Base-by-base conservation (phyloP, 2,797 vertebrate genomes). In the Lateolabrax maculatus region DNA sequence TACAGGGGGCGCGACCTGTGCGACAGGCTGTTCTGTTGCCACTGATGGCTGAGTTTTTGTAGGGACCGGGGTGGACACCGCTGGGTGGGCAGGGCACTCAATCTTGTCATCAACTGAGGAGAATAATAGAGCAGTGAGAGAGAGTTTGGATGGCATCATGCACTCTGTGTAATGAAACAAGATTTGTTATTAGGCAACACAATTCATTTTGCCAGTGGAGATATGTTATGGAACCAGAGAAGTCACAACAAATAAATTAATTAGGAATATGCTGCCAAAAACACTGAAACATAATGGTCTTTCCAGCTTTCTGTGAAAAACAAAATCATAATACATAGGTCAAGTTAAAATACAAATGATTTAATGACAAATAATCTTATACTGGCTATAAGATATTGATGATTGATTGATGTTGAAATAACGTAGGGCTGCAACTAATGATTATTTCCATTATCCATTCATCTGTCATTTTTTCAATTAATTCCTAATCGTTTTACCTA, bases 41-140 rank as follows among this genome's bases (percentile, higher is more conserved):
- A 34, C 82, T 23, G 84, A 52, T 2, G 87, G 61, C 57, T 93
- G 82, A 1, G 39, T 73, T 61, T 78, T 87, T 57, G 57, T 51
- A 46, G 73, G 58, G 18, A 67, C 27, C 0, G 86, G 68, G 79
- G 75, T 36, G 37, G 92, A 76, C n/a, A 67, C 77, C 46, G 80
- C 74, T n/a, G 75, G 71, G 0, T 79, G 77, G 49, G 57, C 29
- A 3, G 81, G 52, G 2, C 91, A 78, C 77, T 96, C 93, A 18
- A 92, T 94, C 72, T 91, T 92, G 87, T 97, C 95, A 69, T 97
- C 97, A 75, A 99, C 98, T 98, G 83, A 79, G 73, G 25, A 6
- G 34, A 79, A 23, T 52, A 63, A 63, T 2, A 36, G 0, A 6
- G n/a, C 31, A 70, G 7, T 2, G 25, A 63, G 70, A 21, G 25